phyloP scores from a whole-genome alignment of 2,113 vertebrate species.

The Rhinogobius similis region DNA sequence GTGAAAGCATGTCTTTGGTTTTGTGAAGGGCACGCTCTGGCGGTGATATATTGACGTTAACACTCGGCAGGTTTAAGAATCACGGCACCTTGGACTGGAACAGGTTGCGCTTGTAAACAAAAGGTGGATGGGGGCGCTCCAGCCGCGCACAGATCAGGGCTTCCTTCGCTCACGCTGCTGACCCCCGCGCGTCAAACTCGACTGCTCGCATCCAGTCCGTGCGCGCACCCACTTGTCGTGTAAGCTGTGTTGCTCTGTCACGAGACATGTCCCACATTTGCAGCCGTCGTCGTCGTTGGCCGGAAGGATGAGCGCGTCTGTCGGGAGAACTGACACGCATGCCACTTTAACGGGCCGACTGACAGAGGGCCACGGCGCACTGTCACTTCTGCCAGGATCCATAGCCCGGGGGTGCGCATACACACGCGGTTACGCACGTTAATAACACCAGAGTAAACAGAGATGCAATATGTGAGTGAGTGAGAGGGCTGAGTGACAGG shows the following conservation, averaged over 20 bases:
- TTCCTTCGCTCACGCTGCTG: conserved; percentile 55
- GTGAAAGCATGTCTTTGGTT: conserved; percentile 1
- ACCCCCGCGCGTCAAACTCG: conserved; percentile 71
- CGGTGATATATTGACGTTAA: conserved; percentile 21
- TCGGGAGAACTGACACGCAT: conserved; percentile 78
- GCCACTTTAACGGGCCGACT: conserved; percentile 77
- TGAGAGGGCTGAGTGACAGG: conserved; percentile 66
- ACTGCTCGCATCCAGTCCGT: conserved; percentile 73
- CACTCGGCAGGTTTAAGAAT: conserved; percentile 7
- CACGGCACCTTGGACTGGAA: conserved; percentile 14
- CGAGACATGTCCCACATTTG: conserved; percentile 80
- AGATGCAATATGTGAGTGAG: conserved; percentile 49
- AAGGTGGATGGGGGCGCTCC: conserved; percentile 49
- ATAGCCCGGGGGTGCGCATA: conserved; percentile 62
- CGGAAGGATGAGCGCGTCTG: conserved; percentile 74
- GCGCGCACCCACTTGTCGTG: conserved; percentile 63
- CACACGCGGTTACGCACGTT: conserved; percentile 37
- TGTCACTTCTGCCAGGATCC: conserved; percentile 73
- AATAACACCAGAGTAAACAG: conserved; percentile 69
- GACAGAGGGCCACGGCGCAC: conserved; percentile 74
- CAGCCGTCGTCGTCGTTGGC: conserved; percentile 65
- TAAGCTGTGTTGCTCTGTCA: conserved; percentile 74
- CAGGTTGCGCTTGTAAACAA: conserved; percentile 32
- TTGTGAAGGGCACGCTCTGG: not conserved
- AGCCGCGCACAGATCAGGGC: conserved; percentile 59